These are phyloP conservation scores for Sprattus sprattus DNA, from an alignment of 2,113 vertebrate genomes.

Conservation along the genomic window DNA sequence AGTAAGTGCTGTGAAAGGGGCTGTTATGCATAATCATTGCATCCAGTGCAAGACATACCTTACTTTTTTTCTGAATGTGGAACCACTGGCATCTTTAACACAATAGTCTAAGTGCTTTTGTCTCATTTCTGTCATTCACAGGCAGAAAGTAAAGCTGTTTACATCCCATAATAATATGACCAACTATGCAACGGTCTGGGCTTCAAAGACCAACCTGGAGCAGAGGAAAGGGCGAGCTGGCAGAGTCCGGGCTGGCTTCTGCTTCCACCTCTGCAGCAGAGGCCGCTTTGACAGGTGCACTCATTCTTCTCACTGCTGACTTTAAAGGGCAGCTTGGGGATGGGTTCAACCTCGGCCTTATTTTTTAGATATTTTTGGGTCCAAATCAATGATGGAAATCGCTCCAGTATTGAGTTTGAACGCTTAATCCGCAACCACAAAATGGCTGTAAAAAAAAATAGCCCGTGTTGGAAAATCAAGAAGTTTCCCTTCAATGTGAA, in stretches of 20 bases:
- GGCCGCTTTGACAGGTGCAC: conserved; percentile 84
- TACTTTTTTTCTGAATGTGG: not conserved
- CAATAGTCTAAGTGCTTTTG: not conserved
- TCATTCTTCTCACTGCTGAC: not conserved
- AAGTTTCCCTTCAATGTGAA: no score
- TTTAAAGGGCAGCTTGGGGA: no score
- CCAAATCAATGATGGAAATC: no score
- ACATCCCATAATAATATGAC: conserved; percentile 99
- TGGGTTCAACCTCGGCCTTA: no score
- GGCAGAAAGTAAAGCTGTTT: conserved; percentile 96
- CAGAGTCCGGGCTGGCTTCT: conserved; percentile 86
- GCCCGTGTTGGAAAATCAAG: no score
- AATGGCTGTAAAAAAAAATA: no score
- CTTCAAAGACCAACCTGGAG: conserved; percentile 94
- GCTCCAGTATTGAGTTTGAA: no score
- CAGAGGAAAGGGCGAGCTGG: conserved; percentile 93
- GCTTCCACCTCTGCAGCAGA: conserved; percentile 89
- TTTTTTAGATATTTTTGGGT: no score
- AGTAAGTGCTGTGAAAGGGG: conserved; percentile 74
- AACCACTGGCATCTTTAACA: not conserved
- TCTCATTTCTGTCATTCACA: conserved; percentile 48
- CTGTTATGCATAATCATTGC: not conserved
- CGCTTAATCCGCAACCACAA: no score
- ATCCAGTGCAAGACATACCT: not conserved
- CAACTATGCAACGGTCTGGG: conserved; percentile 97